Base-by-base conservation (phyloP, 1,140 invertebrate genomes). In the Lerema accius region DNA sequence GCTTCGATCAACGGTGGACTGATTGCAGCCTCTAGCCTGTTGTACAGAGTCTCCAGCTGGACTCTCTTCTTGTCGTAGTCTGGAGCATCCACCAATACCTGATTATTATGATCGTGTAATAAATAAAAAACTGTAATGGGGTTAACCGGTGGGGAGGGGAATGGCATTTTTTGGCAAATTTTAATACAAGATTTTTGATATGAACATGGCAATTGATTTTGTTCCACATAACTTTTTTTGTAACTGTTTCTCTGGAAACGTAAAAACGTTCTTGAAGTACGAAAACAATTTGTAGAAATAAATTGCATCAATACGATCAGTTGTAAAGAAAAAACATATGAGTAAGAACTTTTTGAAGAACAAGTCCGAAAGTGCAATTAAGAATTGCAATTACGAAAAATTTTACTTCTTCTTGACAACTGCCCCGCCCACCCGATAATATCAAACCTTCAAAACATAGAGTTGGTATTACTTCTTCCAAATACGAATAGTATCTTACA, bases 21-120 rank as follows among this genome's bases (percentile, higher is more conserved):
- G 0, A 96, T 93, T 58, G 98, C 94, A 0, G 97, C 97, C 86
- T 99, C 97, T 3, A 99, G 82, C 23, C 96, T 92, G 89, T 98
- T 98, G 87, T 98, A 98, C 16, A 98, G 91, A 6, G 95, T 95
- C 89, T 98, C 97, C 13, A 99, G 83, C 73, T 97, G 96, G 1
- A 96, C 86, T 68, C 95, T 94, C 74, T 97, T 94, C 39, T 96
- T 95, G 59, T 95, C 94, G 81, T 97, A 97, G 80, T 98, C 97
- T 0, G 95, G 92, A 0, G 96, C 93, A 77, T 96, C 96, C n/a
- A 94, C 93, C 40, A 98, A 90, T 50, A 98, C 95, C 80, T 95
- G 92, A 63, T 0, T 23, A 23, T 26, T 16, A 55, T 3, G 28
- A 37, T 19, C 17, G 10, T 14, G 2, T 23, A 23, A 37, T 10